A percentile compares a stretch with the other conserved stretches of the same genome.
Conservation (phyloP, 30 jellyfish, hydroid and myxozoan species). For the Mastigias papua region DNA sequence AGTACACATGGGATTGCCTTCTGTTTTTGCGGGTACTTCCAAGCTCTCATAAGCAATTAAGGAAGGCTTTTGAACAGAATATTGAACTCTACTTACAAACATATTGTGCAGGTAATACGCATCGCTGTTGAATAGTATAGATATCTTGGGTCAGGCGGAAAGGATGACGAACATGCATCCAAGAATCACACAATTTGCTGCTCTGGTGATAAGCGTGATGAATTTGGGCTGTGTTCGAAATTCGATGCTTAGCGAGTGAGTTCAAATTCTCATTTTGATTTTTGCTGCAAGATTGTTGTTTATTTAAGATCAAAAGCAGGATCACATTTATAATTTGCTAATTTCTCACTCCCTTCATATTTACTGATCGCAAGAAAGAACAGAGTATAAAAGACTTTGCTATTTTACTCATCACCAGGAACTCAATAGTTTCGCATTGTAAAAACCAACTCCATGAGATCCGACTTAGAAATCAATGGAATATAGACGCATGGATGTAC, state of each 20-base stretch:
- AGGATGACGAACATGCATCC: not conserved
- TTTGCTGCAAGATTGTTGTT: not conserved
- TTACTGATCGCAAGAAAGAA: too few relatives aligned
- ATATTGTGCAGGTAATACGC: not conserved
- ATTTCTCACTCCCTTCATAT: too few relatives aligned
- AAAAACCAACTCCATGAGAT: too few relatives aligned
- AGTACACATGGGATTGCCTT: not conserved
- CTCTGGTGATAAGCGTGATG: not conserved
- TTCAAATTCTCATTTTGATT: not conserved
- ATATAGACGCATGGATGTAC: too few relatives aligned
- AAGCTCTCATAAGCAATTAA: not conserved
- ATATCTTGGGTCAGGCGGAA: not conserved
- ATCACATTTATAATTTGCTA: not conserved
- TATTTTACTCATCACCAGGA: too few relatives aligned
- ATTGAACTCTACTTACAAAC: not conserved
- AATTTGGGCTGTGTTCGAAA: not conserved
- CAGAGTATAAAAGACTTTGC: too few relatives aligned
- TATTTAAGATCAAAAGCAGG: not conserved
- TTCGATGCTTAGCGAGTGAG: slow-evolving; percentile 10
- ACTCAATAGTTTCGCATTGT: too few relatives aligned
- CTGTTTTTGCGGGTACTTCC: slow-evolving; percentile 11
- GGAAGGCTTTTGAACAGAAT: not conserved
- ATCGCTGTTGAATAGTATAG: not conserved
- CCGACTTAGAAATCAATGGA: too few relatives aligned
- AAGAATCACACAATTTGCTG: not conserved